Evolutionary conservation across 1,140 invertebrate genomes (phyloP), one percentile per base, ranked within the genome.

Genomic region (Lepidotrigona ventralis): DNA sequence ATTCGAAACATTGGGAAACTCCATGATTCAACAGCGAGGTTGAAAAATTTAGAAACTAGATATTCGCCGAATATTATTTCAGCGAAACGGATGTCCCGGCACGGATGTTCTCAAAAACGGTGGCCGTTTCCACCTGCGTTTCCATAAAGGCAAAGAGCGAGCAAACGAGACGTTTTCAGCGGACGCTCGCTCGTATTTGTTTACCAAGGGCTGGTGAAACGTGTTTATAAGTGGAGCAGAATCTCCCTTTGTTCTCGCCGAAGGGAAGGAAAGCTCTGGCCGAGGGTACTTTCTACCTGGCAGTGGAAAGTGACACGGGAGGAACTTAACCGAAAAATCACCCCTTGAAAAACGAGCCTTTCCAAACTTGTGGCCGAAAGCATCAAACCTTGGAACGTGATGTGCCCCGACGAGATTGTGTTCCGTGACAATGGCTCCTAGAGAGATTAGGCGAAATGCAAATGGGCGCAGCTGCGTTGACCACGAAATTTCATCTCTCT

Each of bases 281-380:
- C 83, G 89, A 79, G 79, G 9, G 3, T 73, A 29, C 14, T 87
- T 78, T 85, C 73, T 81, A 83, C 85, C 84, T 84, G 78, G 71
- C 8, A 71, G n/a, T n/a, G 79, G 74, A 84, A 89, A 89, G 77
- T 85, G 84, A 88, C 89, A 84, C 81, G 86, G 85, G 80, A 83
- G 74, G 81, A 92, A 91, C 86, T 91, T 90, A 88, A 88, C 90
- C 89, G 90, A 89, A 88, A 91, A 91, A 92, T 92, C 85, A 89
- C 58, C 78, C 69, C 21, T 23, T 54, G 79, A 82, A 81, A 89
- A 86, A 79, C 73, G 82, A 88, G 82, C 78, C 85, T 86, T 60
- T 89, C 14, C 72, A 89, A 88, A 89, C 79, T 82, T 54, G 8
- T 8, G 39, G 77, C 6, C 8, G 39, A 46, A 46, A 46, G 73